A percentile compares a stretch with the other conserved stretches of the same genome.
These are phyloP conservation scores for Sebastes baramenuke DNA, from an alignment of 2,797 vertebrate genomes.

Conservation along the genomic window DNA sequence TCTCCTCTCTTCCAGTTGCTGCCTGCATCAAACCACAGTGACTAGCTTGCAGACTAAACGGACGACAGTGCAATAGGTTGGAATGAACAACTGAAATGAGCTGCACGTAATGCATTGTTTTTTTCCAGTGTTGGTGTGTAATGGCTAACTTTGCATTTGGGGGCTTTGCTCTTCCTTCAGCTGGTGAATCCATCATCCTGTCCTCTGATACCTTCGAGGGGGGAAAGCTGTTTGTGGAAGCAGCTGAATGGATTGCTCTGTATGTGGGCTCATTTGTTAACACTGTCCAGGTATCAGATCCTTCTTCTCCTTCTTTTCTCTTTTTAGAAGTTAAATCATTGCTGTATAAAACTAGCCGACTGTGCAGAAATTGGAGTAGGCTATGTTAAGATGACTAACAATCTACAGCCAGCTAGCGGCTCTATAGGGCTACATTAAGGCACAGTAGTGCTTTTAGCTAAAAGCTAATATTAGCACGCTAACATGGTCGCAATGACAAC, in stretches of 20 bases:
- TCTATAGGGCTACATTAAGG: neutral
- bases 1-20: neutral
- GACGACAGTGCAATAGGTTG: neutral
- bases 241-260: neutral
- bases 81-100: constrained; percentile 19
- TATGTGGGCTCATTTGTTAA: neutral
- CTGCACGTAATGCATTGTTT: neutral
- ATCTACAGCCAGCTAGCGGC: neutral
- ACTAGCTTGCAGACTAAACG: constrained; percentile 4
- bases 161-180: constrained; percentile 2
- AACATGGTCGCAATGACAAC: neutral
- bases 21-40: neutral
- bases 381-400: neutral
- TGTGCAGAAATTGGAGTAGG: neutral
- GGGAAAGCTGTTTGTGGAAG: neutral
- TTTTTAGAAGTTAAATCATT: neutral
- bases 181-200: constrained; percentile 16
- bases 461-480: neutral
- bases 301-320: neutral
- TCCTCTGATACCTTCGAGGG: neutral
- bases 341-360: neutral
- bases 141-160: constrained; percentile 5
- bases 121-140: neutral
- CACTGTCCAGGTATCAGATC: neutral
- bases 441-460: neutral